phyloP scores from a whole-genome alignment of 2,888 invertebrate species.

The Ophion slaviceki region DNA sequence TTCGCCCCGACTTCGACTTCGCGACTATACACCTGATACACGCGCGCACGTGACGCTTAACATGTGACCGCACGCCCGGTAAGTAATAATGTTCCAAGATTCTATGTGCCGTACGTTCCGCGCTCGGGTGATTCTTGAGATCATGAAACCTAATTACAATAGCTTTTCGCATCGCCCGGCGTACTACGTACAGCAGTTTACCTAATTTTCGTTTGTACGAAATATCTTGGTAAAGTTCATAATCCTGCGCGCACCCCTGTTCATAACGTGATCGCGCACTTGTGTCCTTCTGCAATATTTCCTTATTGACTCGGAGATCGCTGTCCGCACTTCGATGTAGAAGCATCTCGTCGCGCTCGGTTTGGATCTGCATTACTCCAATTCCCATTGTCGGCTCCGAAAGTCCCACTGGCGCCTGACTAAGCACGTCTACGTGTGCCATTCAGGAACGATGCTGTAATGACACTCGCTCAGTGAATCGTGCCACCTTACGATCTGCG shows the following conservation, averaged over 20 bases:
- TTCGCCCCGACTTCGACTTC: not conserved
- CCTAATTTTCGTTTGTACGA: not conserved
- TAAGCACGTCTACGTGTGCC: too few species aligned
- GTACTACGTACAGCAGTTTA: not conserved
- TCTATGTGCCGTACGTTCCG: not conserved
- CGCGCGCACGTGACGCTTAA: not conserved
- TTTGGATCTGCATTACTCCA: too few species aligned
- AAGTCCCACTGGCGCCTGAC: too few species aligned
- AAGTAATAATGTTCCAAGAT: not conserved
- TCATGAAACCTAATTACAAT: constrained; percentile 1
- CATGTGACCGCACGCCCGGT: not conserved
- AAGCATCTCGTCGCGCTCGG: too few species aligned
- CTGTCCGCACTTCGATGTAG: too few species aligned
- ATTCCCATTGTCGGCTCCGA: too few species aligned
- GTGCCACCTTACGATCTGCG: too few species aligned
- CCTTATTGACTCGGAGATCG: too few species aligned
- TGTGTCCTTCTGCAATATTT: not conserved
- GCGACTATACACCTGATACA: not conserved
- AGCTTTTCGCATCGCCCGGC: not conserved
- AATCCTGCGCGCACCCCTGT: not conserved
- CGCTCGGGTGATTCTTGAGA: not conserved
- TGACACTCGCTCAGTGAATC: too few species aligned
- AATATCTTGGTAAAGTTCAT: not conserved
- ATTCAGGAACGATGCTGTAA: too few species aligned
- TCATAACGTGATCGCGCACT: not conserved